Evolutionary conservation across 2,797 vertebrate genomes (phyloP).

Genomic region (Catostomus latipinnis): DNA sequence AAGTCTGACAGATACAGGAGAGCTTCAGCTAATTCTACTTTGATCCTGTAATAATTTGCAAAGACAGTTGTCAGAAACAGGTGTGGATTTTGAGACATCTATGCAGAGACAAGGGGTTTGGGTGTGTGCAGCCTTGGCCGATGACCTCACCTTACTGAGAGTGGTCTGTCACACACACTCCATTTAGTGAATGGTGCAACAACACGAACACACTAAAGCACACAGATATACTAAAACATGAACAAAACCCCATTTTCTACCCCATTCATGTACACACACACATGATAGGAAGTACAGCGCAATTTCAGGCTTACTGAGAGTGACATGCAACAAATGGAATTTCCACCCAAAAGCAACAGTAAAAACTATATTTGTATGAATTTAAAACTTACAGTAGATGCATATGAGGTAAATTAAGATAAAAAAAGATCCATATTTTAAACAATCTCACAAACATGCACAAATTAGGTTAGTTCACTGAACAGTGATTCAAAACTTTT

Average conservation of each 20-base stretch:
- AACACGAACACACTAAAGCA: constrained; percentile 42
- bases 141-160: constrained; percentile 43
- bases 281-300: neutral
- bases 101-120: constrained; percentile 33
- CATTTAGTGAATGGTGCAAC: constrained; percentile 8
- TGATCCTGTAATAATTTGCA: constrained; percentile 35
- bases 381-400: neutral
- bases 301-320: constrained; percentile 34
- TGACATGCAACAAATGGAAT: constrained; percentile 16
- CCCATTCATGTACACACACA: neutral
- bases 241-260: constrained; percentile 18
- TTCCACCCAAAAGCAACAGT: constrained; percentile 24
- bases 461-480: neutral
- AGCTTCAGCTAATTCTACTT: constrained; percentile 37
- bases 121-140: constrained; percentile 53
- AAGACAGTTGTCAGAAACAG: neutral
- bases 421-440: neutral
- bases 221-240: constrained; percentile 50
- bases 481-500: constrained; percentile 2
- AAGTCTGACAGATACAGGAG: constrained; percentile 28
- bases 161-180: constrained; percentile 29
- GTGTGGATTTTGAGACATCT: neutral
- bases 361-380: neutral
- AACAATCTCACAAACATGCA: neutral
- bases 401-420: too few species aligned